A percentile compares a stretch with the other conserved stretches of the same genome.
Evolutionary conservation across 2,888 invertebrate genomes (phyloP).

Genomic region (Chelonus formosanus): DNA sequence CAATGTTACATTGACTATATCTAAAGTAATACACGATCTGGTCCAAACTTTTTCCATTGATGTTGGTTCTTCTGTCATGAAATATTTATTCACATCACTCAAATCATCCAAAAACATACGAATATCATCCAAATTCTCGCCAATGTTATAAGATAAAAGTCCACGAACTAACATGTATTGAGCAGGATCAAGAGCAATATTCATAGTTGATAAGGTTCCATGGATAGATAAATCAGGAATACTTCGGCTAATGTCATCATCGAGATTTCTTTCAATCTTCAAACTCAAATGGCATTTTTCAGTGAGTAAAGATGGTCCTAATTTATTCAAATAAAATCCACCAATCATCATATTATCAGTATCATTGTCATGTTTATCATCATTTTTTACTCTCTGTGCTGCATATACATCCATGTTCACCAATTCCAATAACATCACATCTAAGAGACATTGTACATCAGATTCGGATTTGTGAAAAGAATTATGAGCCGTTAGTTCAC

Average conservation of each 20-base stretch:
- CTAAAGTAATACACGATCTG: constrained; percentile 80
- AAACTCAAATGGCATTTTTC: constrained; percentile 84
- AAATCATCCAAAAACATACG: constrained; percentile 54
- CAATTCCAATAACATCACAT: constrained; percentile 78
- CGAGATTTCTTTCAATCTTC: constrained; percentile 84
- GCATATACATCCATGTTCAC: constrained; percentile 81
- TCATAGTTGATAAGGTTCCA: constrained; percentile 85
- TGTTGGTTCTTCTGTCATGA: constrained; percentile 34
- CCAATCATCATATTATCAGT: constrained; percentile 63
- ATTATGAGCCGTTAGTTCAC: constrained; percentile 80
- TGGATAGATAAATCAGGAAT: constrained; percentile 83
- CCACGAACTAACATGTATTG: constrained; percentile 91
- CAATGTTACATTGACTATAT: constrained; percentile 87
- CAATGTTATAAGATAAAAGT: constrained; percentile 87
- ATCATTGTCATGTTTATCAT: constrained; percentile 42
- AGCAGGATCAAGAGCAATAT: constrained; percentile 80
- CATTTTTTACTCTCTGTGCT: constrained; percentile 66
- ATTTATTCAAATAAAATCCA: constrained; percentile 67
- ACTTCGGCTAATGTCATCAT: constrained; percentile 67
- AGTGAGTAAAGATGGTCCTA: constrained; percentile 77
- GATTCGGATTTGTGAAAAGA: constrained; percentile 74
- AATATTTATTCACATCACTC: constrained; percentile 48
- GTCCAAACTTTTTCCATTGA: constrained; percentile 73
- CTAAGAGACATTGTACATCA: constrained; percentile 72
- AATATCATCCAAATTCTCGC: constrained; percentile 81